A percentile compares a stretch with the other conserved stretches of the same genome.
Evolutionary conservation across 1,140 invertebrate genomes (phyloP).

Genomic region (Aethina tumida): DNA sequence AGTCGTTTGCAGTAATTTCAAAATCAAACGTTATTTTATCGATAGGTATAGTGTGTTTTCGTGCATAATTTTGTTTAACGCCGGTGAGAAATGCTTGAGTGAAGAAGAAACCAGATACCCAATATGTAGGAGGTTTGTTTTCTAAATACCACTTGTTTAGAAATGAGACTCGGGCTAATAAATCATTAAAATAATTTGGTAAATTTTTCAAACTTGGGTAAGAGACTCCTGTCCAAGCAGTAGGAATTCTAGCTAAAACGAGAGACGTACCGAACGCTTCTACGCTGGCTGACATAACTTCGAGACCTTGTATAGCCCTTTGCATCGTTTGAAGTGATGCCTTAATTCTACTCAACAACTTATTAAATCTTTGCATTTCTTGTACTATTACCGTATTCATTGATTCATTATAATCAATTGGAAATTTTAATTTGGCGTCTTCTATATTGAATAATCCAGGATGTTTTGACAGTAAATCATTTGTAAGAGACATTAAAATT

Average conservation of each 20-base stretch:
- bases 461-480: conserved; percentile 66
- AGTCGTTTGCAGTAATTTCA: conserved; percentile 8
- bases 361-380: conserved; percentile 86
- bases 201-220: conserved; percentile 89
- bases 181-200: conserved; percentile 75
- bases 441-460: conserved; percentile 68
- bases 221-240: conserved; percentile 67
- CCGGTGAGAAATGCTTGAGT: conserved; percentile 90
- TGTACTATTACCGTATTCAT: conserved; percentile 92
- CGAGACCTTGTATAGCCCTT: conserved; percentile 75
- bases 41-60: conserved; percentile 79
- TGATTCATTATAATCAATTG: conserved; percentile 76
- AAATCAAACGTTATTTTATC: conserved; percentile 53
- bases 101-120: conserved; percentile 92
- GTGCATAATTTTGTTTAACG: conserved; percentile 83
- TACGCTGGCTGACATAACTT: conserved; percentile 76
- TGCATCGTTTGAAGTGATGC: conserved; percentile 58
- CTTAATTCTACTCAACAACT: conserved; percentile 53
- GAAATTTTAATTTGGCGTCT: conserved; percentile 56
- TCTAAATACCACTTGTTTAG: conserved; percentile 66
- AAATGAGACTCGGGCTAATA: conserved; percentile 68
- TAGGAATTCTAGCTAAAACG: conserved; percentile 65
- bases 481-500: conserved; percentile 40
- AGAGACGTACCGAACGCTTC: conserved; percentile 62
- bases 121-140: conserved; percentile 74